Percentiles rank a stretch among this genome's conserved stretches.
phyloP scores from a whole-genome alignment of 1,140 invertebrate genomes.

The Polypedilum vanderplanki region DNA sequence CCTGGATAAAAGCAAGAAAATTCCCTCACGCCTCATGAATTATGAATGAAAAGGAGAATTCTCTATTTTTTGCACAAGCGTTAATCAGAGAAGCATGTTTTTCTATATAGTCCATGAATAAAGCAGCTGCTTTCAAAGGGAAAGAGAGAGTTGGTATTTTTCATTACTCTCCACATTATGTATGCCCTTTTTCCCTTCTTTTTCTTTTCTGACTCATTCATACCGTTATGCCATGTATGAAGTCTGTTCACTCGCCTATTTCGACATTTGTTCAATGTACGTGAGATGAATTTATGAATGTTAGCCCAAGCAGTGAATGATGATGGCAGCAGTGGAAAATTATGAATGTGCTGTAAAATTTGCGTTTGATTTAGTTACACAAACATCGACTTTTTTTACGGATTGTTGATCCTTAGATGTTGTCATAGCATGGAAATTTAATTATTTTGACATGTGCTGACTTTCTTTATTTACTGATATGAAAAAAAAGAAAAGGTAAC shows the following conservation, averaged over 20 bases:
- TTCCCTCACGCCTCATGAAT: constrained; percentile 1
- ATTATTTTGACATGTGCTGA: constrained; percentile 2
- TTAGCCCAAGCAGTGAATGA: not conserved
- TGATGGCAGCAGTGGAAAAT: not conserved
- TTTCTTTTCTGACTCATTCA: not conserved
- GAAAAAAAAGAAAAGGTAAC: not conserved
- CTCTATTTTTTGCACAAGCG: not conserved
- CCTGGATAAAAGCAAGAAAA: not conserved
- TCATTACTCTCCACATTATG: not conserved
- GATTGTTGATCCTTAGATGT: not conserved
- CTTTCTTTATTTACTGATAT: not conserved
- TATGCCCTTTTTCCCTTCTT: not conserved
- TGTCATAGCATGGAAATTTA: not conserved
- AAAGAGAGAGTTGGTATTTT: not conserved
- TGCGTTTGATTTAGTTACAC: not conserved
- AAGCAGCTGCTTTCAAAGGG: not conserved
- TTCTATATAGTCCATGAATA: not conserved
- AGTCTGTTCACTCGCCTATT: too few relatives aligned
- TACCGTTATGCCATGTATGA: not conserved
- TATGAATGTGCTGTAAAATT: not conserved
- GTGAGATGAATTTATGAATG: not conserved
- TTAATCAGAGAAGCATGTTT: constrained; percentile 13
- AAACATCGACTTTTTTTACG: not conserved
- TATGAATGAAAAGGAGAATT: not conserved
- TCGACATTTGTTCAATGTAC: not conserved